Conservation (phyloP, 1,140 invertebrate genomes). For the Hormaphis cornu region DNA sequence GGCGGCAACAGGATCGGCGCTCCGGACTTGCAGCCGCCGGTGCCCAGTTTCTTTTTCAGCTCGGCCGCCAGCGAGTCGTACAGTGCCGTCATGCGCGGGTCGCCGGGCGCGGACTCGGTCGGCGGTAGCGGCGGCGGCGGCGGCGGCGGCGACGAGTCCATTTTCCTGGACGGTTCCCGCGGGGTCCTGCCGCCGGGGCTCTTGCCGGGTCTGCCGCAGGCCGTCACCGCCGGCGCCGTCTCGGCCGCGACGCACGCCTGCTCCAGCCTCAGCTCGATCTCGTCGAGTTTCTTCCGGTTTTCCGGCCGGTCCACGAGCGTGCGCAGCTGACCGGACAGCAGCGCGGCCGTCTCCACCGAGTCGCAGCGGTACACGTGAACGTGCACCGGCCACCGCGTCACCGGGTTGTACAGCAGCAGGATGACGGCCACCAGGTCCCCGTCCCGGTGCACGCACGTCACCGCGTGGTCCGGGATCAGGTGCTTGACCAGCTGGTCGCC, state of each 20-base stretch:
- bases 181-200: background rate
- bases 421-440: slow-evolving; percentile 87
- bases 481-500: slow-evolving; percentile 72
- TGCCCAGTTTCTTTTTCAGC: slow-evolving; percentile 69
- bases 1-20: slow-evolving; percentile 76
- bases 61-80: slow-evolving; percentile 89
- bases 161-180: slow-evolving; percentile 54
- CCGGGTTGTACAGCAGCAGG: slow-evolving; percentile 78
- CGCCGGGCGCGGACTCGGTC: background rate
- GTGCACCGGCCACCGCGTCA: slow-evolving; percentile 77
- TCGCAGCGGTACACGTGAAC: slow-evolving; percentile 94
- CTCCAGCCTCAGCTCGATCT: slow-evolving; percentile 57
- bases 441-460: slow-evolving; percentile 75
- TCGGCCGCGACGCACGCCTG: background rate
- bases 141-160: slow-evolving; percentile 42
- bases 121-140: slow-evolving; percentile 33
- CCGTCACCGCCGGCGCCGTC: no score
- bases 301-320: slow-evolving; percentile 72
- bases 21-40: slow-evolving; percentile 49
- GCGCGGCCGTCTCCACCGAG: slow-evolving; percentile 79
- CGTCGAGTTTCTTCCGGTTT: slow-evolving; percentile 73
- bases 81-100: slow-evolving; percentile 44
- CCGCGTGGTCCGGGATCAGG: slow-evolving; percentile 86
- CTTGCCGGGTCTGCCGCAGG: background rate
- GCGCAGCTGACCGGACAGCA: slow-evolving; percentile 71